Percentiles rank a stretch among this genome's conserved stretches.
phyloP scores from a whole-genome alignment of 2,797 vertebrate species.

The Danio tinwini region DNA sequence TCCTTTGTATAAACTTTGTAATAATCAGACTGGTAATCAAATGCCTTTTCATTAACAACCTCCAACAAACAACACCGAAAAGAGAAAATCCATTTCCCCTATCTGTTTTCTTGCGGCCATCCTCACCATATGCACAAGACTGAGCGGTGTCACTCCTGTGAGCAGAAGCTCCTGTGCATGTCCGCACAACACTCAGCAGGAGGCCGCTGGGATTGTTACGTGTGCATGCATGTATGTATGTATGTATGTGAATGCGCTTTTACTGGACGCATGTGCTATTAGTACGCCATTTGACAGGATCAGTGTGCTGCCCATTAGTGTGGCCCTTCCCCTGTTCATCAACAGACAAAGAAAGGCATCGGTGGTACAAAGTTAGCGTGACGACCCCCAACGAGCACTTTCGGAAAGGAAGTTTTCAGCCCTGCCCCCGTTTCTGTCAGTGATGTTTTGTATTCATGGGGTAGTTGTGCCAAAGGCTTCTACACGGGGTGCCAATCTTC shows the following conservation, averaged over 20 bases:
- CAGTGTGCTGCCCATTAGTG: conserved; percentile 80
- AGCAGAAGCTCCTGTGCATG: conserved; percentile 45
- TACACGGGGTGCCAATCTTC: conserved; percentile 56
- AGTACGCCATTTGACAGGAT: conserved; percentile 72
- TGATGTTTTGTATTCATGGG: conserved; percentile 76
- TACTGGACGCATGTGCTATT: conserved; percentile 67
- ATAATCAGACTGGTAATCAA: conserved; percentile 43
- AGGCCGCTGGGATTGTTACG: conserved; percentile 38
- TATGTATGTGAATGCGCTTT: conserved; percentile 55
- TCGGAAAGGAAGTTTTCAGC: conserved; percentile 60
- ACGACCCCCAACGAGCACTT: conserved; percentile 73
- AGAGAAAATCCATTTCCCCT: conserved; percentile 10
- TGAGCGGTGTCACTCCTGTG: conserved; percentile 41
- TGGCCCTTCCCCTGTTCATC: conserved; percentile 69
- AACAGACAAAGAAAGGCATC: conserved; percentile 73
- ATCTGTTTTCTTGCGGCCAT: conserved; percentile 14
- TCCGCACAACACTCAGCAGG: conserved; percentile 50
- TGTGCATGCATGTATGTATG: conserved; percentile 51
- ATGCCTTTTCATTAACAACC: conserved; percentile 22
- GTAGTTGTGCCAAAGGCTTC: conserved; percentile 67
- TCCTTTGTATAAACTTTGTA: conserved; percentile 7
- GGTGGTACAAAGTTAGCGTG: conserved; percentile 76
- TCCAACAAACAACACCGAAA: neutral
- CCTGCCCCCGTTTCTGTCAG: conserved; percentile 54
- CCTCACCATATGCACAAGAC: conserved; percentile 29